phyloP scores from a whole-genome alignment of 2,113 vertebrate genomes.

The Anhinga rufa region DNA sequence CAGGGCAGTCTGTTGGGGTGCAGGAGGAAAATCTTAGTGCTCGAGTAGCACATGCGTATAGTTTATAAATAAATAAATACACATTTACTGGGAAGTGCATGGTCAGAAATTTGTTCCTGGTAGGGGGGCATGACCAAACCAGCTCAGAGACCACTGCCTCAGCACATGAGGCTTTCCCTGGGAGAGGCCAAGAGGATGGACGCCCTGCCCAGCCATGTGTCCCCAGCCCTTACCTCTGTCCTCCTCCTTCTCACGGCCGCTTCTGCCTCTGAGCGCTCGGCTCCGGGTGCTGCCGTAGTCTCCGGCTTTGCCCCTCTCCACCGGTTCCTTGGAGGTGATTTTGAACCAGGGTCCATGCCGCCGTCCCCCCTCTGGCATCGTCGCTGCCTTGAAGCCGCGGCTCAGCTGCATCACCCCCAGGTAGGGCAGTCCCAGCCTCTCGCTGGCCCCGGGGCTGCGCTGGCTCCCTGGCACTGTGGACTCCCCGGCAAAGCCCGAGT shows the following conservation, averaged over 20 bases:
- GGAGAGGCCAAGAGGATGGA: background rate
- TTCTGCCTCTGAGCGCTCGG: slow-evolving; percentile 77
- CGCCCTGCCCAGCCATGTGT: fast-evolving
- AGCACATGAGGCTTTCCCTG: fast-evolving
- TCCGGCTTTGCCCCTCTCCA: slow-evolving; percentile 56
- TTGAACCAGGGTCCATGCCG: slow-evolving; percentile 84
- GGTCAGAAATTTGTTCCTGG: background rate
- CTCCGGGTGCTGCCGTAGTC: slow-evolving; percentile 80
- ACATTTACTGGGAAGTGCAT: fast-evolving
- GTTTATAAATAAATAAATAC: background rate
- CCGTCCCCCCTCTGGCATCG: slow-evolving; percentile 48
- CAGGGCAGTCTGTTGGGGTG: fast-evolving
- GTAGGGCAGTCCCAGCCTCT: slow-evolving; percentile 67
- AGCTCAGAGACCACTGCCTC: fast-evolving
- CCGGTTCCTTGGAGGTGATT: slow-evolving; percentile 60
- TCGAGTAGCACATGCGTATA: fast-evolving
- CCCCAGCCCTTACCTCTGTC: slow-evolving; percentile 80
- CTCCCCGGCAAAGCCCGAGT: slow-evolving; percentile 82
- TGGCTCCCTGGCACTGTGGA: slow-evolving; percentile 1
- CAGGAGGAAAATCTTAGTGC: fast-evolving
- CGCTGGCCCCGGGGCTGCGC: background rate
- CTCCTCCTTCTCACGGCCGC: slow-evolving; percentile 83
- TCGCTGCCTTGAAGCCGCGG: slow-evolving; percentile 71
- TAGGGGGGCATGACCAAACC: background rate
- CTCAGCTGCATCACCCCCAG: slow-evolving; percentile 70